Evolutionary conservation across 2,113 vertebrate species (phyloP).

Genomic region (Notechis scutatus): DNA sequence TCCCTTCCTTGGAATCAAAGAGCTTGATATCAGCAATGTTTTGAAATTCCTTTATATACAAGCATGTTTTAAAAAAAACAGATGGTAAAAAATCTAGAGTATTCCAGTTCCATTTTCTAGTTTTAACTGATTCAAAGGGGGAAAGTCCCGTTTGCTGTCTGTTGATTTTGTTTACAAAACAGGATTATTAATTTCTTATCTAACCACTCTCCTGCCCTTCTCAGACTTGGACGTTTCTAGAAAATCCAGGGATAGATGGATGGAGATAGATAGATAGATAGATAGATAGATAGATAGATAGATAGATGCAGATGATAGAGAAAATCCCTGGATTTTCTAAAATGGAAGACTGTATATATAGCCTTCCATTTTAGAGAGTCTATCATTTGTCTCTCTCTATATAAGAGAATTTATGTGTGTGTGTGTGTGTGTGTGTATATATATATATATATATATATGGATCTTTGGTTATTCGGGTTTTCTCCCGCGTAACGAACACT

Average conservation of each 20-base stretch:
- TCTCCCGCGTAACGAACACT: too few species aligned
- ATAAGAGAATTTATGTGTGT: too few species aligned
- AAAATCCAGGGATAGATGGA: not conserved
- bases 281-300: too few species aligned
- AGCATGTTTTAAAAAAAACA: not conserved
- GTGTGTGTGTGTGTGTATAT: too few species aligned
- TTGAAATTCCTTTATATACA: not conserved
- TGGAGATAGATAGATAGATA: too few species aligned
- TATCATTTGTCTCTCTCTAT: too few species aligned
- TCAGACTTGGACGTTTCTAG: not conserved
- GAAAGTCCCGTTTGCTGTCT: not conserved
- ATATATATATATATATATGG: too few species aligned
- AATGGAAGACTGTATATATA: too few species aligned
- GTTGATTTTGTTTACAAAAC: not conserved
- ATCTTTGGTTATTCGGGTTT: too few species aligned
- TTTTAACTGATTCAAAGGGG: not conserved
- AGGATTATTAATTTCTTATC: not conserved
- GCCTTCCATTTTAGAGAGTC: too few species aligned
- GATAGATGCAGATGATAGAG: too few species aligned
- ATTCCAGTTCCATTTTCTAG: not conserved
- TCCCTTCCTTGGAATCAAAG: not conserved
- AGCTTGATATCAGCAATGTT: not conserved
- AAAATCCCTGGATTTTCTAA: too few species aligned
- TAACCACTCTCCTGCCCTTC: not conserved
- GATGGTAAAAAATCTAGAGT: not conserved